These are phyloP conservation scores for Mya arenaria DNA, from an alignment of 1,140 invertebrate genomes.

Conservation along the genomic window DNA sequence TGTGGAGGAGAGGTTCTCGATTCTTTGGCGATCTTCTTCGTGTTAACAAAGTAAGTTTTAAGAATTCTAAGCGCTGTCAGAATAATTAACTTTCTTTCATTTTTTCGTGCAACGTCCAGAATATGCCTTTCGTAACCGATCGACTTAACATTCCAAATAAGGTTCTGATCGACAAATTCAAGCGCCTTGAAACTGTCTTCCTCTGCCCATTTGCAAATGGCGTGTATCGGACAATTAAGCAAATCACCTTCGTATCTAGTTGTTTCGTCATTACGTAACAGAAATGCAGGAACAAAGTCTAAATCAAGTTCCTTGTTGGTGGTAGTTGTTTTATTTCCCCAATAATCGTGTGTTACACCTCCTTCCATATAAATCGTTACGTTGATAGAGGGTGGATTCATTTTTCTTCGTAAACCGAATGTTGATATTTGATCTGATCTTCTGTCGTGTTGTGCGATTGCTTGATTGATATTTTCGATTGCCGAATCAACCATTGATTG, in stretches of 20 bases:
- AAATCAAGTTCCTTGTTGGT: constrained; percentile 10
- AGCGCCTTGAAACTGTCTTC: neutral
- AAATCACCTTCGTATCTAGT: neutral
- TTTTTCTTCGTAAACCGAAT: neutral
- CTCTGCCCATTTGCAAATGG: constrained; percentile 33
- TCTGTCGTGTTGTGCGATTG: neutral
- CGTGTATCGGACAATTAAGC: constrained; percentile 7
- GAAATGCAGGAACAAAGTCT: constrained; percentile 30
- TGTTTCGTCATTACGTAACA: neutral
- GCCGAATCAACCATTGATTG: constrained; percentile 15
- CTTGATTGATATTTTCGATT: neutral
- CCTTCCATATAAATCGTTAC: too few species aligned
- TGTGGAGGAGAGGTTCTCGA: neutral
- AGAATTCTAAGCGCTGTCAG: constrained; percentile 28
- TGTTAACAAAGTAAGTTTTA: neutral
- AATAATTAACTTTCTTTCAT: constrained; percentile 8
- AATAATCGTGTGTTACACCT: too few species aligned
- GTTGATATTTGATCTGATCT: neutral
- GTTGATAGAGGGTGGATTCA: constrained; percentile 34
- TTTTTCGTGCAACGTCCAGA: constrained; percentile 22
- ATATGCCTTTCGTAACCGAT: constrained; percentile 37
- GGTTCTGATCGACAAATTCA: constrained; percentile 1
- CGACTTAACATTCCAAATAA: constrained; percentile 29
- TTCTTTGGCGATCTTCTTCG: neutral
- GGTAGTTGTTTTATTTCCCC: too few species aligned